These are phyloP conservation scores for Xiphophorus couchianus DNA, from an alignment of 2,113 vertebrate genomes.

Conservation along the genomic window DNA sequence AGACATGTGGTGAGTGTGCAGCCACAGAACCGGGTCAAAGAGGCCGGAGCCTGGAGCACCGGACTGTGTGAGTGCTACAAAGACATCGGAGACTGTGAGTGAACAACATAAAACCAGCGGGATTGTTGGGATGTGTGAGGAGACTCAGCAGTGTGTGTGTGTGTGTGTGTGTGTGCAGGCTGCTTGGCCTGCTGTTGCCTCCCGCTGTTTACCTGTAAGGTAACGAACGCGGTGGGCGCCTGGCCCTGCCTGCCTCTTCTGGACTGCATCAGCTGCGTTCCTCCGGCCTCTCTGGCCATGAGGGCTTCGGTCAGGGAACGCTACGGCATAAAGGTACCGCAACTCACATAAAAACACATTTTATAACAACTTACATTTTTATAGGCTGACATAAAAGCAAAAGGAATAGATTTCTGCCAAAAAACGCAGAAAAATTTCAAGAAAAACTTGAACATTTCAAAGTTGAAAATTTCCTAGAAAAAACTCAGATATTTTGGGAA, in stretches of 20 bases:
- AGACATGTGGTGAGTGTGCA: constrained; percentile 57
- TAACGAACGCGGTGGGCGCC: constrained; percentile 60
- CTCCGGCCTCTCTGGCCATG: constrained; percentile 76
- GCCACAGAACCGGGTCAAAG: constrained; percentile 29
- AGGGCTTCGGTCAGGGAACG: constrained; percentile 74
- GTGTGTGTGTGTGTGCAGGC: constrained; percentile 53
- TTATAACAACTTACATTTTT: background rate
- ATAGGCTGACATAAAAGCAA: background rate
- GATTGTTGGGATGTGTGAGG: background rate
- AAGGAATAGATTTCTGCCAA: no score
- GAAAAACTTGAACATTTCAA: no score
- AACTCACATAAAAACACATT: no score
- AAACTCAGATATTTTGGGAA: no score
- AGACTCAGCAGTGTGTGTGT: background rate
- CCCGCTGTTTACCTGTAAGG: constrained; percentile 78
- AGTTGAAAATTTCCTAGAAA: no score
- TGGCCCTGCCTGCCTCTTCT: constrained; percentile 74
- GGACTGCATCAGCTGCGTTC: constrained; percentile 73
- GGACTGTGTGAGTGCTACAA: constrained; percentile 78
- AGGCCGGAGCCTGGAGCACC: constrained; percentile 70
- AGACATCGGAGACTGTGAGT: constrained; percentile 76
- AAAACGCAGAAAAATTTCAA: no score
- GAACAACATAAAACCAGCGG: background rate
- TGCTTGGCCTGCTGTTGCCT: constrained; percentile 81
- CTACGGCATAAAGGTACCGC: constrained; percentile 71